Conservation (phyloP, 2,888 invertebrate species). For the Bhutanitis thaidina region DNA sequence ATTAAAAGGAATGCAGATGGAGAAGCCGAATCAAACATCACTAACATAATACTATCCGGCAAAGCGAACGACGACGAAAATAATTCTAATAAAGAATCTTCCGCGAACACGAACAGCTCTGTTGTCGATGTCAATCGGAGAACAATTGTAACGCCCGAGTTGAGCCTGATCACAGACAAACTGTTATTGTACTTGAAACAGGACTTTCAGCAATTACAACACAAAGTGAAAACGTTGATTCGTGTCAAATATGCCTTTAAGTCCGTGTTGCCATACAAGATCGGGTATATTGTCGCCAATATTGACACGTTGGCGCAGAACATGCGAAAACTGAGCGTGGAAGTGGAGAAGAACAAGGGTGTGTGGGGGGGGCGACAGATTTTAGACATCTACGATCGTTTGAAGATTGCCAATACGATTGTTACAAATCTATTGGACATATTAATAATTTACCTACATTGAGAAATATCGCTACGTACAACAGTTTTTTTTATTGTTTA, state of each 20-base stretch:
- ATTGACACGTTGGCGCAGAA: conserved; percentile 41
- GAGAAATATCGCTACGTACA: no score
- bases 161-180: conserved; percentile 34
- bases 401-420: conserved; percentile 33
- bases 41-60: no score
- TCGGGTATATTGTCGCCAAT: conserved; percentile 47
- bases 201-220: conserved; percentile 34
- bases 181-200: conserved; percentile 36
- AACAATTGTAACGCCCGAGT: no score
- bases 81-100: no score
- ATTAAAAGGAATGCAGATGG: no score
- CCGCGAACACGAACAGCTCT: no score
- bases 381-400: conserved; percentile 39
- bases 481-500: no score
- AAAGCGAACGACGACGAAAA: neutral
- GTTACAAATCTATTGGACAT: conserved; percentile 30
- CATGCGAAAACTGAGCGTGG: conserved; percentile 33
- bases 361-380: conserved; percentile 35
- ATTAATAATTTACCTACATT: no score
- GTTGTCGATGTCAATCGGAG: no score
- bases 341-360: conserved; percentile 31
- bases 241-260: conserved; percentile 30
- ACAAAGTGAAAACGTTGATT: conserved; percentile 32
- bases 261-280: conserved; percentile 32
- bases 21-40: no score